Percentiles rank a stretch among this genome's conserved stretches.
These are phyloP conservation scores for Epinotia ramella DNA, from an alignment of 2,888 invertebrate species.

Conservation along the genomic window DNA sequence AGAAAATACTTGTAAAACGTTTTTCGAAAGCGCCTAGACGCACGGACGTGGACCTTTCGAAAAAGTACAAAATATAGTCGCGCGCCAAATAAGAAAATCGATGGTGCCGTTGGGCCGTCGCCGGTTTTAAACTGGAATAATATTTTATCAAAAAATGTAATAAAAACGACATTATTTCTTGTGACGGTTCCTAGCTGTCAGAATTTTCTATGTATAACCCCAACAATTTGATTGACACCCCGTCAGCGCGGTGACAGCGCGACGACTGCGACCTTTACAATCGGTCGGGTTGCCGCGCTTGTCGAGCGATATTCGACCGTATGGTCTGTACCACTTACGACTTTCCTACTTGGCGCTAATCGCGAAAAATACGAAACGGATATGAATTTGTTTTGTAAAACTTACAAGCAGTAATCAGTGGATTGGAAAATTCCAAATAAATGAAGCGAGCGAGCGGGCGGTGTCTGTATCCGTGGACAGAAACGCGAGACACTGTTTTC, in stretches of 20 bases:
- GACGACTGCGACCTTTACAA: slow-evolving; percentile 57
- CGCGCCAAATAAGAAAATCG: slow-evolving; percentile 83
- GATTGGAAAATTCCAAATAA: slow-evolving; percentile 88
- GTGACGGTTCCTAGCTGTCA: slow-evolving; percentile 81
- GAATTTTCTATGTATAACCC: slow-evolving; percentile 78
- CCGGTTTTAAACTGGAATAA: slow-evolving; percentile 80
- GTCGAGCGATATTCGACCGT: slow-evolving; percentile 68
- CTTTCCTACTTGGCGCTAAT: slow-evolving; percentile 81
- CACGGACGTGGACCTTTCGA: slow-evolving; percentile 78
- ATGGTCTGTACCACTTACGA: slow-evolving; percentile 69
- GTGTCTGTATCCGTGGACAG: slow-evolving; percentile 67
- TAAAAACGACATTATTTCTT: slow-evolving; percentile 85
- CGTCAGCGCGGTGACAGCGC: slow-evolving; percentile 49
- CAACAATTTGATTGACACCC: slow-evolving; percentile 56
- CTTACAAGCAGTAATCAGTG: slow-evolving; percentile 81
- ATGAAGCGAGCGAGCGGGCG: slow-evolving; percentile 75
- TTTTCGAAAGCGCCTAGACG: slow-evolving; percentile 83
- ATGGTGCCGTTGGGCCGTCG: slow-evolving; percentile 77
- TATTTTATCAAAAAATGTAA: slow-evolving; percentile 85
- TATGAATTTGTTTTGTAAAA: slow-evolving; percentile 81
- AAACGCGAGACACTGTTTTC: slow-evolving; percentile 83
- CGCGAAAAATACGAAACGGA: slow-evolving; percentile 82
- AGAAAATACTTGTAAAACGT: slow-evolving; percentile 80
- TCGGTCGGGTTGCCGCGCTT: slow-evolving; percentile 63
- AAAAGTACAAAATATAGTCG: slow-evolving; percentile 80